Evolutionary conservation across 2,888 invertebrate species (phyloP).

Genomic region (Ochropleura plecta): DNA sequence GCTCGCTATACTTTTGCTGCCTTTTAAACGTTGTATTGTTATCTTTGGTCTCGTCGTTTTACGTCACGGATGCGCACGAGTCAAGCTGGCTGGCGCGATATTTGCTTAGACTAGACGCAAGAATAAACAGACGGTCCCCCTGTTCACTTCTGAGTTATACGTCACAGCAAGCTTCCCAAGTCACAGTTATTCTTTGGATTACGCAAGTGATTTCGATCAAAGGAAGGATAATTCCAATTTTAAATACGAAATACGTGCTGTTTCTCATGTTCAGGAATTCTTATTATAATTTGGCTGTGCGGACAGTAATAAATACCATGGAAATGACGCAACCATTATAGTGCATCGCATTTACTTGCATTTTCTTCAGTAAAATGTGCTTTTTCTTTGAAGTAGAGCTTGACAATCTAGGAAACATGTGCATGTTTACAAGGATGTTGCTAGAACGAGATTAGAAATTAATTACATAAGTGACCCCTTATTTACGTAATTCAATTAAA

Average conservation of each 20-base stretch:
- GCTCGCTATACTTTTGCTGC: conserved; percentile 54
- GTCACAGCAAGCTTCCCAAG: conserved; percentile 38
- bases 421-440: neutral
- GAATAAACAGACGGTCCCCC: conserved; percentile 39
- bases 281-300: neutral
- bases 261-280: conserved; percentile 27
- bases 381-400: neutral
- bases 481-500: neutral
- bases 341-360: neutral
- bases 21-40: conserved; percentile 76
- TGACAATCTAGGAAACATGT: neutral
- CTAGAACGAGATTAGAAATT: neutral
- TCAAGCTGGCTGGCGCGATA: conserved; percentile 68
- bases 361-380: neutral
- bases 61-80: conserved; percentile 69
- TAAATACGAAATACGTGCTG: conserved; percentile 35
- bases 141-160: conserved; percentile 35
- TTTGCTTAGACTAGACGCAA: conserved; percentile 58
- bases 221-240: conserved; percentile 36
- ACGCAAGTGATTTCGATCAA: conserved; percentile 6
- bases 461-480: neutral
- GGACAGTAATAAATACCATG: neutral
- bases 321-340: neutral
- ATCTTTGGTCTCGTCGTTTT: conserved; percentile 66
- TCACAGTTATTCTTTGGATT: conserved; percentile 7